A percentile compares a stretch with the other conserved stretches of the same genome.
These are phyloP conservation scores for Elgonia sp. DNA, from an alignment of 2,888 invertebrate species.

Conservation along the genomic window DNA sequence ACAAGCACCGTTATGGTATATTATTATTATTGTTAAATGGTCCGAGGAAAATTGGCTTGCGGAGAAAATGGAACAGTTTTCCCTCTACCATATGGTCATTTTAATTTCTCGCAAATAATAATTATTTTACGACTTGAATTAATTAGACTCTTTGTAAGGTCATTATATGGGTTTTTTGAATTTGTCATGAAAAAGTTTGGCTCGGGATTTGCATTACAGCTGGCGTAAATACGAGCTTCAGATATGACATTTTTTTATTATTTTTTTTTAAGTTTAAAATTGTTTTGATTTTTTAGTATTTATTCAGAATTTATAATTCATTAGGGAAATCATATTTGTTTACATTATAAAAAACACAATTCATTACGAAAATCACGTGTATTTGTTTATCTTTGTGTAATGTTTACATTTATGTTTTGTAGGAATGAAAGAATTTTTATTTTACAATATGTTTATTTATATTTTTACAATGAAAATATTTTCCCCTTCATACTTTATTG, in stretches of 20 bases:
- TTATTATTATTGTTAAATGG: slow-evolving; percentile 23
- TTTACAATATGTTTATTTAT: too few relatives aligned
- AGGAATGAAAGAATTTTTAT: too few relatives aligned
- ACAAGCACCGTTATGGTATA: background rate
- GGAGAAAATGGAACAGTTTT: slow-evolving; percentile 32
- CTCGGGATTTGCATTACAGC: background rate
- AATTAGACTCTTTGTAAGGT: slow-evolving; percentile 1
- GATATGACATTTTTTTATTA: too few relatives aligned
- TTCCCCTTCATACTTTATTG: too few relatives aligned
- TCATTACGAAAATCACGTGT: background rate
- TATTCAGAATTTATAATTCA: too few relatives aligned
- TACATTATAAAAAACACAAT: background rate
- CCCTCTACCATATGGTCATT: background rate
- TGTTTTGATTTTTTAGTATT: too few relatives aligned
- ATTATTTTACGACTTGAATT: slow-evolving; percentile 24
- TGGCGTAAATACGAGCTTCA: background rate
- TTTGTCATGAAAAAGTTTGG: background rate
- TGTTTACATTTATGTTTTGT: too few relatives aligned
- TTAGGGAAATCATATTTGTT: too few relatives aligned
- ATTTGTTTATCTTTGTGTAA: too few relatives aligned
- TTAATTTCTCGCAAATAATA: background rate
- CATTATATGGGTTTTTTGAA: background rate
- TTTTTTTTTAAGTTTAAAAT: too few relatives aligned
- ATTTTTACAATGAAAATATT: too few relatives aligned
- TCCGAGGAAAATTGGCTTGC: slow-evolving; percentile 32